Percentiles rank a stretch among this genome's conserved stretches.
phyloP scores from a whole-genome alignment of 2,113 vertebrate genomes.

The Clarias magur region DNA sequence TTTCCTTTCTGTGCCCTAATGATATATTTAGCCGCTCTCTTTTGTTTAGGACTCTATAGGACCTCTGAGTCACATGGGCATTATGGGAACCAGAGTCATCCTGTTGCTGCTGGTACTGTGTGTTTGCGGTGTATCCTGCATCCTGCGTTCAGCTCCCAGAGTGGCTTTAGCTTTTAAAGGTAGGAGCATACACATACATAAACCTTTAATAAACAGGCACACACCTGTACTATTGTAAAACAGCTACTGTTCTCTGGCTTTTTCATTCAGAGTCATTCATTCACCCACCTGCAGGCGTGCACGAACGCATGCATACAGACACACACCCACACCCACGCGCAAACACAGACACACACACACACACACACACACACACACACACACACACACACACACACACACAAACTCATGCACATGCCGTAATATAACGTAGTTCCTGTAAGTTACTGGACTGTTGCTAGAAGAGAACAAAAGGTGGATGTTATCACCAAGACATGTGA shows the following conservation, averaged over 20 bases:
- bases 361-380: constrained; percentile 4
- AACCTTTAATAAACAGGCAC: constrained; percentile 19
- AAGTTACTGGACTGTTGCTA: constrained; percentile 60
- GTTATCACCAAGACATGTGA: constrained; percentile 51
- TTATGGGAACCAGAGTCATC: constrained; percentile 71
- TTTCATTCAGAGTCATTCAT: constrained; percentile 24
- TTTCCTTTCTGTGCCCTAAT: constrained; percentile 23
- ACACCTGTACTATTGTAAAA: constrained; percentile 19
- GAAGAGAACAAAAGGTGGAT: constrained; percentile 77
- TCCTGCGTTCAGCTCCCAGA: constrained; percentile 72
- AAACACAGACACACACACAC: constrained; percentile 18
- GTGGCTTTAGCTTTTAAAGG: constrained; percentile 78
- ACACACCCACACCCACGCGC: constrained; percentile 7
- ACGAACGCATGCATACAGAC: constrained; percentile 5
- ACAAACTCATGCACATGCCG: constrained; percentile 37
- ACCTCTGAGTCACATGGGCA: constrained; percentile 66
- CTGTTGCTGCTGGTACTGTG: constrained; percentile 71
- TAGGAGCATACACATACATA: constrained; percentile 54
- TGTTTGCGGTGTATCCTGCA: constrained; percentile 65
- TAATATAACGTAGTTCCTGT: constrained; percentile 63
- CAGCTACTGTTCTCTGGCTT: background rate
- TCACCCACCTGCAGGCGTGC: constrained; percentile 10
- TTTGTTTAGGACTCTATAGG: constrained; percentile 69
- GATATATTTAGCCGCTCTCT: constrained; percentile 47
- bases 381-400: background rate